These are phyloP conservation scores for Cydia splendana DNA, from an alignment of 1,140 invertebrate species.

Conservation along the genomic window DNA sequence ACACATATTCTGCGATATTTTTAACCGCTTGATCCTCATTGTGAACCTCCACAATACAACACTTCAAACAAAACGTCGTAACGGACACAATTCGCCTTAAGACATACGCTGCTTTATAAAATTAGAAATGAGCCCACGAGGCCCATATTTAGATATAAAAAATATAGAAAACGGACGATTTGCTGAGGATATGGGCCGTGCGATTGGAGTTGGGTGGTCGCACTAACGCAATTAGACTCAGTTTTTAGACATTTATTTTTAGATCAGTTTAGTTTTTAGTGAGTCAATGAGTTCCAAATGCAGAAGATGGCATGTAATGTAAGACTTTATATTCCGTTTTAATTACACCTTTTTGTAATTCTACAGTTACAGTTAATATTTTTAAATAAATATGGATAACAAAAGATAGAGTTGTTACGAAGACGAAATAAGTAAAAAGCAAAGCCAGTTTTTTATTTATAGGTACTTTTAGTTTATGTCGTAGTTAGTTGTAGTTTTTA, in stretches of 20 bases:
- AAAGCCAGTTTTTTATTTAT: too few relatives aligned
- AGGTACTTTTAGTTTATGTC: too few relatives aligned
- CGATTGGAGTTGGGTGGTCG: slow-evolving; percentile 13
- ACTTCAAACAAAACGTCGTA: background rate
- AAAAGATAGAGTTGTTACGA: too few relatives aligned
- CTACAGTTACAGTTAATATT: too few relatives aligned
- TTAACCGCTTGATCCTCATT: slow-evolving; percentile 16
- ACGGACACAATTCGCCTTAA: background rate
- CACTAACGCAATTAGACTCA: background rate
- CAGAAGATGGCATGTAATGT: background rate
- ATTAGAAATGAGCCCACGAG: background rate
- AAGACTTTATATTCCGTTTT: too few relatives aligned
- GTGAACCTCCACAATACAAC: background rate
- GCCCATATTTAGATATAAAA: slow-evolving; percentile 2
- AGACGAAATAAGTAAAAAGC: too few relatives aligned
- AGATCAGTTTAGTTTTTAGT: background rate
- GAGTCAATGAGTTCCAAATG: background rate
- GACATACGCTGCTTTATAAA: background rate
- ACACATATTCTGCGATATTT: slow-evolving; percentile 10
- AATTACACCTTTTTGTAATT: too few relatives aligned
- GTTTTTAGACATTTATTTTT: background rate
- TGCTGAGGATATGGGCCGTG: slow-evolving; percentile 6
- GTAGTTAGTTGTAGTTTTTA: too few relatives aligned
- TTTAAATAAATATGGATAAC: too few relatives aligned
- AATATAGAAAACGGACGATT: slow-evolving; percentile 12